Evolutionary conservation across 2,888 invertebrate species (phyloP), one percentile per base, ranked within the genome.

Genomic region (Sesia apiformis): DNA sequence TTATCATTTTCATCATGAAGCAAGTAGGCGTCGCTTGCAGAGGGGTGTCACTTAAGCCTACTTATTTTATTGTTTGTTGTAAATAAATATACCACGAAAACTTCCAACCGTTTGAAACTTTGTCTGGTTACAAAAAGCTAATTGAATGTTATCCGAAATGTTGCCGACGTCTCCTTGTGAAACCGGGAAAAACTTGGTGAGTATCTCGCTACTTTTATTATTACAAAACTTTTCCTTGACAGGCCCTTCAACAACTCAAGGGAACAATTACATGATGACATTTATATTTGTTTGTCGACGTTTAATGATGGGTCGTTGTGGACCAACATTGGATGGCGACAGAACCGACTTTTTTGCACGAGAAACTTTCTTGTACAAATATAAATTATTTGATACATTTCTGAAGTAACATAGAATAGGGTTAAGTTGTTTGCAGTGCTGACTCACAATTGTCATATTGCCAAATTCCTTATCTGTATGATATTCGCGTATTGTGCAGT

Each of bases 61-160:
- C 23, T 23, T 23, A 23, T 23, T 23, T 23, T 23, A 46, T 46
- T 46, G 7, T 50, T 52, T 43, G 42, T 52, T 56, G 39, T 49
- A 51, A 53, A 50, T 57, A 59, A 56, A 52, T 53, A 57, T 49
- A 23, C 52, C 46, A 52, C 56, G 53, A 50, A 60, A 59, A 59
- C 55, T 55, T 56, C 57, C 56, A 62, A 60, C 56, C 58, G 57
- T 62, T 65, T 59, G 56, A 62, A 66, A 70, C 60, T 64, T 66
- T 63, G 61, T 60, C 55, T 53, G 52, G 54, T 38, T 58, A 62
- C 61, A 69, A 74, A 76, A 77, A 78, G 67, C 70, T 78, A 78
- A 79, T 81, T 79, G 72, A 77, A 77, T 77, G 72, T 71, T 78
- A 76, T 76, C 74, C 73, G 63, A 74, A 79, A 73, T 67, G 72